phyloP scores from a whole-genome alignment of 2,797 vertebrate genomes.

The Hypotaenidia okinawae region DNA sequence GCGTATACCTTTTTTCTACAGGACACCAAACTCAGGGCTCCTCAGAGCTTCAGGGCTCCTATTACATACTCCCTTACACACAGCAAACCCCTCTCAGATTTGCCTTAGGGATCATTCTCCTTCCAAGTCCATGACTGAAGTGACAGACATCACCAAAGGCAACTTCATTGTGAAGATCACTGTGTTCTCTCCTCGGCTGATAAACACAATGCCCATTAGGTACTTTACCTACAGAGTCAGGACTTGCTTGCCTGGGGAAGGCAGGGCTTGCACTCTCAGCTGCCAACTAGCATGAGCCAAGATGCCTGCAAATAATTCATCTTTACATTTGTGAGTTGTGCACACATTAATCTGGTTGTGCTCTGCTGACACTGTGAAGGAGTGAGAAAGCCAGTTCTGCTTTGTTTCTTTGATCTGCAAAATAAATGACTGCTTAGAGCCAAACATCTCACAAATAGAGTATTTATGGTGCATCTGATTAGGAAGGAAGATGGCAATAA shows the following conservation, averaged over 20 bases:
- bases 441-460: not conserved
- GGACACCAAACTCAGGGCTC: not conserved
- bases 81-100: not conserved
- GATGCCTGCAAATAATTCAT: conserved; percentile 2
- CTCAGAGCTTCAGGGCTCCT: not conserved
- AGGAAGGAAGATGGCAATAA: not conserved
- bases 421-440: not conserved
- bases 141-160: not conserved
- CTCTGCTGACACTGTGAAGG: not conserved
- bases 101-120: not conserved
- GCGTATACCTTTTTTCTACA: no score
- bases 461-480: not conserved
- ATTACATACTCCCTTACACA: fast-evolving
- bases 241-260: not conserved
- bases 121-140: not conserved
- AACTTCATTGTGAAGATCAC: not conserved
- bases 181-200: fast-evolving
- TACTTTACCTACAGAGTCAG: not conserved
- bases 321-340: not conserved
- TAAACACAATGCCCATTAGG: not conserved
- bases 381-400: not conserved
- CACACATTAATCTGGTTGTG: not conserved
- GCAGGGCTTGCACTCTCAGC: not conserved
- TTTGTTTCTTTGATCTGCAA: conserved; percentile 18
- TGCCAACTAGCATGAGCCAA: not conserved